A percentile compares a stretch with the other conserved stretches of the same genome.
Conservation (phyloP, 2,113 vertebrate genomes). For the Boulengeromyrus knoepffleri region DNA sequence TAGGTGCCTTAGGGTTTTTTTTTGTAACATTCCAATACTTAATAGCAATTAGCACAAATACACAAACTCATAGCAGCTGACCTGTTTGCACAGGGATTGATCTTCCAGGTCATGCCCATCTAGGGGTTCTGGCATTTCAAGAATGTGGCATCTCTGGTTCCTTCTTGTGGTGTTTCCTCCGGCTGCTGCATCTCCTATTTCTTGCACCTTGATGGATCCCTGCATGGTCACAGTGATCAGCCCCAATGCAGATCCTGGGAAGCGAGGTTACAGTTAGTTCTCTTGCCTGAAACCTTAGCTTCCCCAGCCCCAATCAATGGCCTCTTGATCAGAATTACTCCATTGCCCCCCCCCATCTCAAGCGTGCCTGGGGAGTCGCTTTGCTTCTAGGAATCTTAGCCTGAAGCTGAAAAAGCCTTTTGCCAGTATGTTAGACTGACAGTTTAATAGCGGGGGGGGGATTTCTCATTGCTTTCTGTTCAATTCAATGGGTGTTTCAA, state of each 20-base stretch:
- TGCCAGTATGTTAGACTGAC: background rate
- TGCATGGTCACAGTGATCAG: background rate
- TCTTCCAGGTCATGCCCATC: background rate
- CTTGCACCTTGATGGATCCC: background rate
- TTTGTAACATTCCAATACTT: background rate
- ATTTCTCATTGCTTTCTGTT: slow-evolving; percentile 28
- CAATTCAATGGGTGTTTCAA: background rate
- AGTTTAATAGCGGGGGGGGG: slow-evolving; percentile 30
- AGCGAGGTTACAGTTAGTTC: slow-evolving; percentile 19
- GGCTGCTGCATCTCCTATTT: background rate
- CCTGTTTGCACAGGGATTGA: background rate
- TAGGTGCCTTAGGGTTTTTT: background rate
- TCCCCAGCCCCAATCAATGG: slow-evolving; percentile 37
- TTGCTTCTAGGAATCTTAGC: slow-evolving; percentile 27
- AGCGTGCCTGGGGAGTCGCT: slow-evolving; percentile 31
- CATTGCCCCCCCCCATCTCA: slow-evolving; percentile 9
- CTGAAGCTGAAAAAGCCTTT: slow-evolving; percentile 35
- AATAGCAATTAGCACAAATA: background rate
- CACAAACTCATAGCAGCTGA: background rate
- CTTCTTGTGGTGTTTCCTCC: background rate
- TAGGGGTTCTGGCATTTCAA: background rate
- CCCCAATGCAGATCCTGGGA: slow-evolving; percentile 10
- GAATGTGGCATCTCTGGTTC: background rate
- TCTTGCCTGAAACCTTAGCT: slow-evolving; percentile 19
- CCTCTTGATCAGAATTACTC: slow-evolving; percentile 39